These are phyloP conservation scores for Solenopsis invicta DNA, from an alignment of 1,140 invertebrate genomes.

Conservation along the genomic window DNA sequence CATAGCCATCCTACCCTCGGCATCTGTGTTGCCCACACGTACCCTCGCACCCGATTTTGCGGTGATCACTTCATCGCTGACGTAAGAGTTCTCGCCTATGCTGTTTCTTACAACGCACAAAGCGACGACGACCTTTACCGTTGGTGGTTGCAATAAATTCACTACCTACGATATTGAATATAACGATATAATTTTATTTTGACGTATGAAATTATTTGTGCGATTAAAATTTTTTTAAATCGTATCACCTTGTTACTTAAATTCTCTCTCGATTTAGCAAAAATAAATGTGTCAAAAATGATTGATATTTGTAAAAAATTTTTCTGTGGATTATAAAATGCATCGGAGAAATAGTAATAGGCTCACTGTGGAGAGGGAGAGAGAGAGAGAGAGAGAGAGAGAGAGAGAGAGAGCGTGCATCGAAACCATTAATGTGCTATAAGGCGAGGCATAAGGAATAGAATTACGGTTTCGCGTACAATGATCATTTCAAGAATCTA, in stretches of 20 bases:
- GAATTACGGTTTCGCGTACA: not conserved
- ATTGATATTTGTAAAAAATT: not conserved
- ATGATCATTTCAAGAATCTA: constrained; percentile 31
- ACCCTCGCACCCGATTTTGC: constrained; percentile 94
- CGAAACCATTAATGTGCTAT: constrained; percentile 6
- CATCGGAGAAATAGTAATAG: constrained; percentile 1
- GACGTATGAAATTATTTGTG: not conserved
- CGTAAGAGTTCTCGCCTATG: constrained; percentile 96
- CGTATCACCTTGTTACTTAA: not conserved
- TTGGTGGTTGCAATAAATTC: constrained; percentile 91
- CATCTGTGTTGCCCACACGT: constrained; percentile 97
- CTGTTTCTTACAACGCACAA: constrained; percentile 97
- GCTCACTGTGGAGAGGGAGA: not conserved
- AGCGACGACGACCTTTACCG: constrained; percentile 94
- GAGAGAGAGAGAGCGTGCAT: not conserved
- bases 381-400: not conserved
- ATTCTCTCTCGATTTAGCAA: not conserved
- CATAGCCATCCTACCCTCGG: constrained; percentile 98
- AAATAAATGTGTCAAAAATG: not conserved
- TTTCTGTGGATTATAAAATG: not conserved
- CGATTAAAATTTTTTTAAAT: not conserved
- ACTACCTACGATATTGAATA: constrained; percentile 86
- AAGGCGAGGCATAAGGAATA: not conserved
- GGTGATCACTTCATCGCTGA: constrained; percentile 96
- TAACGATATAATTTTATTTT: not conserved